phyloP scores from a whole-genome alignment of 2,888 invertebrate species.

The Aphidius colemani region DNA sequence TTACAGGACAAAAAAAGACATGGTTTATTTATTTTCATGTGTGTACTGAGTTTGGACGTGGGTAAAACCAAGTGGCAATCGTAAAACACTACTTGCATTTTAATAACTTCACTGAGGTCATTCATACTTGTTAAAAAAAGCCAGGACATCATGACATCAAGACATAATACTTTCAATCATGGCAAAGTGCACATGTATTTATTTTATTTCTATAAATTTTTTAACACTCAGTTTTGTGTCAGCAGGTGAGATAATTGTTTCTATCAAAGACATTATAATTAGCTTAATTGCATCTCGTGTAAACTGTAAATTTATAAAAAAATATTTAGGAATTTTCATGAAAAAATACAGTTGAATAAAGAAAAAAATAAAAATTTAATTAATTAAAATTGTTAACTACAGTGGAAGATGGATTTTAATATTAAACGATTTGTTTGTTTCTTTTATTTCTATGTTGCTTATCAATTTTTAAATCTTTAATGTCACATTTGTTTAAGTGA shows the following conservation, averaged over 20 bases:
- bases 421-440: too few species aligned
- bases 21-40: neutral
- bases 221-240: constrained; percentile 31
- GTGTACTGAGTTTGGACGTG: constrained; percentile 10
- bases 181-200: constrained; percentile 37
- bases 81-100: constrained; percentile 47
- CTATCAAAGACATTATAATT: too few species aligned
- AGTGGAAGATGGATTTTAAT: too few species aligned
- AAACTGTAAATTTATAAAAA: neutral
- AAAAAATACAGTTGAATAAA: too few species aligned
- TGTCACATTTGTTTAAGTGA: too few species aligned
- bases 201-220: constrained; percentile 28
- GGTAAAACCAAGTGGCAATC: constrained; percentile 33
- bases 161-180: constrained; percentile 50
- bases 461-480: too few species aligned
- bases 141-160: constrained; percentile 36
- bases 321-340: too few species aligned
- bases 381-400: too few species aligned
- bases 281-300: neutral
- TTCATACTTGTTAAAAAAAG: constrained; percentile 55
- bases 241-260: constrained; percentile 39
- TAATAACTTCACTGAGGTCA: constrained; percentile 54
- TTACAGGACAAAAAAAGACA: too few species aligned
- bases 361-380: too few species aligned
- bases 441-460: too few species aligned